Evolutionary conservation across 2,113 vertebrate genomes (phyloP).

Genomic region (Dicerorhinus sumatrensis): DNA sequence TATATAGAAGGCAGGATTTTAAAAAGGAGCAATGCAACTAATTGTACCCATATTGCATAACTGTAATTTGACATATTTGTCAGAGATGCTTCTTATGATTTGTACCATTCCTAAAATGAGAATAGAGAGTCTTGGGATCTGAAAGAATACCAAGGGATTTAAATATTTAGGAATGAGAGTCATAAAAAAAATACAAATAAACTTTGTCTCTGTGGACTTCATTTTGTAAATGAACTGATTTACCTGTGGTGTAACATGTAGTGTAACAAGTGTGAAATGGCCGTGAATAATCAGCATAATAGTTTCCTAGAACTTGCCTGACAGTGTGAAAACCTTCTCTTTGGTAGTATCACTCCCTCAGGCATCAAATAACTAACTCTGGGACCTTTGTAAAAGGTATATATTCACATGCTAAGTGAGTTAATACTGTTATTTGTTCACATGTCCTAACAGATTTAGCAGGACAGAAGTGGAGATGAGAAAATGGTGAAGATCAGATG

Average conservation of each 20-base stretch:
- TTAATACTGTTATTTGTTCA: conserved; percentile 34
- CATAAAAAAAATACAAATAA: background rate
- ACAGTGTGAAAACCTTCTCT: background rate
- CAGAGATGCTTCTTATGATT: background rate
- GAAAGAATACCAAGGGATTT: background rate
- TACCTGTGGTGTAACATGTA: background rate
- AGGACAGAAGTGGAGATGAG: background rate
- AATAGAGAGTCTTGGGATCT: background rate
- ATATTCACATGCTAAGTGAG: background rate
- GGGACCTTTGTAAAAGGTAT: conserved; percentile 26
- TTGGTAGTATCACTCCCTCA: conserved; percentile 20
- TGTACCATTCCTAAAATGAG: conserved; percentile 15
- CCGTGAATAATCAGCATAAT: background rate
- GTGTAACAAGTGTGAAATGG: background rate
- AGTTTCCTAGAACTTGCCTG: conserved; percentile 28
- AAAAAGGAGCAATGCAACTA: background rate
- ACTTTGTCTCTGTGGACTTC: background rate
- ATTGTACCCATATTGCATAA: background rate
- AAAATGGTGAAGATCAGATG: background rate
- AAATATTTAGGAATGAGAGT: background rate
- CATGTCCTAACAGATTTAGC: background rate
- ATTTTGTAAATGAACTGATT: conserved; percentile 38
- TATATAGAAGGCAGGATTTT: conserved; percentile 24
- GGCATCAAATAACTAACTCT: background rate
- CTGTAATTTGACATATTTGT: conserved; percentile 16